phyloP scores from a whole-genome alignment of 2,797 vertebrate species.

The Bucorvus abyssinicus region DNA sequence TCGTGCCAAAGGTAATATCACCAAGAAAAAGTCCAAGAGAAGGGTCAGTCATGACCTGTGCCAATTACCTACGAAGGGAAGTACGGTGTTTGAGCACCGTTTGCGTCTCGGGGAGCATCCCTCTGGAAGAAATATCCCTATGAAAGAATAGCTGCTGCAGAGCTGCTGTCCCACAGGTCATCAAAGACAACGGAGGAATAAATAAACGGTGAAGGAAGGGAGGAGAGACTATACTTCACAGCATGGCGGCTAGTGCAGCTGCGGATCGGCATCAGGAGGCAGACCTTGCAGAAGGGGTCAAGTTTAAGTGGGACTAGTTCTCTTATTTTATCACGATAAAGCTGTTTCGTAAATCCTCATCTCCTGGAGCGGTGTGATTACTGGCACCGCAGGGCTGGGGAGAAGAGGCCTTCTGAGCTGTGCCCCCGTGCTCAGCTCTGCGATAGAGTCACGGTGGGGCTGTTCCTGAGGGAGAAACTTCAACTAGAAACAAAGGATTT shows the following conservation, averaged over 20 bases:
- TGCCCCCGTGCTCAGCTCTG: too few relatives aligned
- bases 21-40: neutral
- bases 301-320: neutral
- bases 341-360: neutral
- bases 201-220: neutral
- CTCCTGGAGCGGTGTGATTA: neutral
- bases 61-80: neutral
- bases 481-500: neutral
- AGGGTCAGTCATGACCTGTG: neutral
- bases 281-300: neutral
- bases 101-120: neutral
- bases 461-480: neutral
- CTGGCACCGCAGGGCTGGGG: fast-evolving
- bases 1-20: neutral
- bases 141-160: neutral
- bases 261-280: neutral
- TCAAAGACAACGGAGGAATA: neutral
- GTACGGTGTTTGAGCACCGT: neutral
- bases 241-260: neutral
- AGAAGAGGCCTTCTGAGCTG: neutral
- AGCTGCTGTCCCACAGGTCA: neutral
- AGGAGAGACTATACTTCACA: neutral
- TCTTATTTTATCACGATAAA: neutral
- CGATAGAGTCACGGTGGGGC: neutral
- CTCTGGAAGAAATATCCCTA: neutral